Evolutionary conservation across 2,888 invertebrate genomes (phyloP), one percentile per base, ranked within the genome.

Genomic region (Macropis europaea): DNA sequence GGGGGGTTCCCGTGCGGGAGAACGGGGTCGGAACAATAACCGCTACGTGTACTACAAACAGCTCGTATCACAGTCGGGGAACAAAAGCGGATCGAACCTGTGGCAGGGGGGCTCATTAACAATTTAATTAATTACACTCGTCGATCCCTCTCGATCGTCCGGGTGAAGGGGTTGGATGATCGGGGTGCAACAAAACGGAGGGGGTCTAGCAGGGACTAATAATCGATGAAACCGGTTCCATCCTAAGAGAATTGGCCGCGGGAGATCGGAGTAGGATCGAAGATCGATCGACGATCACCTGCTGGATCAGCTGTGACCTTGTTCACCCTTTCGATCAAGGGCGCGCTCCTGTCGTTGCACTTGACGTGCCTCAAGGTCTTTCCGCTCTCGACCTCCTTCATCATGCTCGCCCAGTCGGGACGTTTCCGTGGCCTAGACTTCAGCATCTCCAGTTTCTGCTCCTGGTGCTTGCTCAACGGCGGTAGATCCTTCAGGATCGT

Each of bases 331-430:
- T 90, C 90, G 66, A 89, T 89, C 68, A 90, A 77, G 54, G 90
- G 90, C 28, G 90, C 88, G 64, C 90, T 90, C 90, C 96, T 93
- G 89, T 97, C 97, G 90, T 97, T 97, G 90, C 96, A 96, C 82
- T 94, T 93, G 48, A 97, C 96, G 86, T 97, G 95, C 85, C 94
- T 94, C 76, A 97, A 90, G 86, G 94, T 95, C 84, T 90, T 94
- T 50, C 96, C 96, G 76, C 93, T 91, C 87, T 97, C 96, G n/a
- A 97, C 95, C 89, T 97, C 97, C 89, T 97, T 96, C 94, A 97
- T 95, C 94, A 97, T 95, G 82, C 94, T 94, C 13, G 94, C 95
- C 97, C 97, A 97, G 88, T 97, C 97, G 0, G 97, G 97, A 78
- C 97, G 93, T 86, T 92, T 94, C 77, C 96, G 92, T 0, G 97